These are phyloP conservation scores for Drosophila ogumai DNA, from an alignment of 1,140 invertebrate species.

Conservation along the genomic window DNA sequence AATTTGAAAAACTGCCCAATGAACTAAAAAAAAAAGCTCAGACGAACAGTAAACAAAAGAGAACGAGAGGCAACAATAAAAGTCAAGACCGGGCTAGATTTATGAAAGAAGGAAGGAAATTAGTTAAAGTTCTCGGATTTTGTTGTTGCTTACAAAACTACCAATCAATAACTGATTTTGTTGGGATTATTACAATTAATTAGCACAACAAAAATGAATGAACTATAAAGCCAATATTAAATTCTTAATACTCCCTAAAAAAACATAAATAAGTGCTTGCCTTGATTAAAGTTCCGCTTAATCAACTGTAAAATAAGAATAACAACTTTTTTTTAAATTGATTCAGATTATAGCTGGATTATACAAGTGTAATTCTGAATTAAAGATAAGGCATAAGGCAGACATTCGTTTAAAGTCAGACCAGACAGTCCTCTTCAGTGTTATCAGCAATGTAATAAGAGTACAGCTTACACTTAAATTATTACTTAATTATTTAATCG, in stretches of 20 bases:
- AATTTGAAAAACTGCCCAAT: conserved; percentile 14
- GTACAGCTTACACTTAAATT: background rate
- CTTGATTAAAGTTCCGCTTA: background rate
- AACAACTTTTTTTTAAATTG: background rate
- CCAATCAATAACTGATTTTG: background rate
- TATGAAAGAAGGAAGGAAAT: background rate
- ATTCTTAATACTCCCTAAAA: background rate
- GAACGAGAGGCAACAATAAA: conserved; percentile 15
- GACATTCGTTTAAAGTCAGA: conserved; percentile 1
- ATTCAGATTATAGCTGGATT: conserved; percentile 1
- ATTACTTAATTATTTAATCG: background rate
- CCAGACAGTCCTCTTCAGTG: background rate
- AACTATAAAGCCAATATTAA: background rate
- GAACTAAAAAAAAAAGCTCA: conserved; percentile 4
- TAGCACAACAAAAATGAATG: background rate
- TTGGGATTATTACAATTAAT: background rate
- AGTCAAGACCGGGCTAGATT: background rate
- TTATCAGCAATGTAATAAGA: conserved; percentile 7
- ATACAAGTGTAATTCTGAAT: conserved; percentile 3
- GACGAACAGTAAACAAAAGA: conserved; percentile 22
- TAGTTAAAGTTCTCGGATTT: conserved; percentile 7
- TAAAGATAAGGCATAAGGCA: conserved; percentile 6
- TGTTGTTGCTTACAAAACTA: background rate
- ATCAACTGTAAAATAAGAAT: conserved; percentile 1
- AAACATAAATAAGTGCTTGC: no score